phyloP scores from a whole-genome alignment of 2,888 invertebrate species.

The Erpobdella octoculata region DNA sequence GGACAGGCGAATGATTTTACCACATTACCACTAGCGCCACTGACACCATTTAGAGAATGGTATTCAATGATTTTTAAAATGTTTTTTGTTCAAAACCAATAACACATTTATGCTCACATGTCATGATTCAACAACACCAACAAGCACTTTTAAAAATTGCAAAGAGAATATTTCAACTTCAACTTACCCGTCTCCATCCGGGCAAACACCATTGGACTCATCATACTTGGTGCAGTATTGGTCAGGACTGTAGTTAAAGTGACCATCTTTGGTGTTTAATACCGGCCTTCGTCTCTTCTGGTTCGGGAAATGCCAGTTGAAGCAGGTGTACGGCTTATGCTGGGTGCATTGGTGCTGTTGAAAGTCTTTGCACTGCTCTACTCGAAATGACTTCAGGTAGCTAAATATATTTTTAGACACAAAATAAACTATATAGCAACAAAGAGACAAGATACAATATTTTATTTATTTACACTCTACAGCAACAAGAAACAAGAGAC shows the following conservation, averaged over 20 bases:
- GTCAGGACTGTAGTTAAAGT: conserved; percentile 97
- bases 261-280: conserved; percentile 79
- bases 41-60: too few species aligned
- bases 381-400: conserved; percentile 98
- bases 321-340: conserved; percentile 98
- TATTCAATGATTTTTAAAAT: too few species aligned
- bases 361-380: conserved; percentile 98
- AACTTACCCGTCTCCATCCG: conserved; percentile 96
- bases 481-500: neutral
- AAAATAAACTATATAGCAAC: too few species aligned
- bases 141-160: too few species aligned
- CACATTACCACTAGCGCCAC: too few species aligned
- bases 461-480: neutral
- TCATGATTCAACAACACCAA: too few species aligned
- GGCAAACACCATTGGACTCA: conserved; percentile 94
- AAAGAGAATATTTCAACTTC: neutral
- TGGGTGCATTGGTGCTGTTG: conserved; percentile 99
- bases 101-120: too few species aligned
- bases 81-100: too few species aligned
- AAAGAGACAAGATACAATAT: neutral
- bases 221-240: conserved; percentile 99
- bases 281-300: conserved; percentile 84
- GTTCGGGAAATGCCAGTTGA: conserved; percentile 99
- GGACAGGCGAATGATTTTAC: too few species aligned
- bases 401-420: conserved; percentile 60